Percentiles rank a stretch among this genome's conserved stretches.
These are phyloP conservation scores for Sylvicola cinctus DNA, from an alignment of 2,888 invertebrate species.

Conservation along the genomic window DNA sequence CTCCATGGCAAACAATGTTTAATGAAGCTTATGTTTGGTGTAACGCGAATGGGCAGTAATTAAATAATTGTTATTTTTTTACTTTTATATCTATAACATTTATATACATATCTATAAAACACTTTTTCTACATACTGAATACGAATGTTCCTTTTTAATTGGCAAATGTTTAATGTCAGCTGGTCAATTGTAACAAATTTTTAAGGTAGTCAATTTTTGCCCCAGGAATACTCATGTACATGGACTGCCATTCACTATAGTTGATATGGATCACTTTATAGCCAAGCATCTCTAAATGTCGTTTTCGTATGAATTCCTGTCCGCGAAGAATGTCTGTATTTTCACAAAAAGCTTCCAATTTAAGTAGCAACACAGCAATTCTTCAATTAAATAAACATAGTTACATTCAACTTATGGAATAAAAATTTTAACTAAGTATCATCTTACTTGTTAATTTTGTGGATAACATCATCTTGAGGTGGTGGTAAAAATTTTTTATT, in stretches of 20 bases:
- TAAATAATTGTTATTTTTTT: background rate
- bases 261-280: conserved; percentile 34
- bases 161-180: too few species aligned
- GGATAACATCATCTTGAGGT: conserved; percentile 3
- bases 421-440: background rate
- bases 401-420: too few species aligned
- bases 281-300: conserved; percentile 41
- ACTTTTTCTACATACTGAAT: background rate
- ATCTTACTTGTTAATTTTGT: conserved; percentile 2
- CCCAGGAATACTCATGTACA: conserved; percentile 27
- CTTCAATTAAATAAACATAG: conserved; percentile 1
- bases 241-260: conserved; percentile 31
- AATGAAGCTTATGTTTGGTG: conserved; percentile 68
- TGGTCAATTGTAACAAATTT: conserved; percentile 17
- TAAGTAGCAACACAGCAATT: conserved; percentile 27
- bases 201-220: conserved; percentile 28
- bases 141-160: background rate
- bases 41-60: conserved; percentile 7
- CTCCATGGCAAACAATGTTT: conserved; percentile 88
- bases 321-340: conserved; percentile 29
- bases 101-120: background rate
- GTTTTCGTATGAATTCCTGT: conserved; percentile 27
- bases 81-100: background rate
- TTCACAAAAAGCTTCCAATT: conserved; percentile 24
- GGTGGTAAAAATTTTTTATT: conserved; percentile 13